Evolutionary conservation across 2,888 invertebrate species (phyloP).

Genomic region (Torymus tubicola): DNA sequence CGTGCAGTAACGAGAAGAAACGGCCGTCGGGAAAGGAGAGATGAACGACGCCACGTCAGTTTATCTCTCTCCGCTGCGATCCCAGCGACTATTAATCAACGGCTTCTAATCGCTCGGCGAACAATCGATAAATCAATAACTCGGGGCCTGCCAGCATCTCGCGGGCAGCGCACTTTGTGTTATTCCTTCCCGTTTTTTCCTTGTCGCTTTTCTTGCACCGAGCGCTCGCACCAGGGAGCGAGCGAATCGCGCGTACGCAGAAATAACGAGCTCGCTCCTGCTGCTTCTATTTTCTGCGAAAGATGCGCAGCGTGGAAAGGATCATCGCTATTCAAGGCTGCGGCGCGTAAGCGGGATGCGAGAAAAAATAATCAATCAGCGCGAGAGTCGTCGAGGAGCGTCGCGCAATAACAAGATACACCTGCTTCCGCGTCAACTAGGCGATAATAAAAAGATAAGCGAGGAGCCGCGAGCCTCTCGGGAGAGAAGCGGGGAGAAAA

Average conservation of each 20-base stretch:
- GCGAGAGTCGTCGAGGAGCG: slow-evolving; percentile 6
- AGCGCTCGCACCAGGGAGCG: too few relatives aligned
- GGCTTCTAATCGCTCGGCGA: slow-evolving; percentile 67
- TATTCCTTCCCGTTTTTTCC: background rate
- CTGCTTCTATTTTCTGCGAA: slow-evolving; percentile 10
- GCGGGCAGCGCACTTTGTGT: background rate
- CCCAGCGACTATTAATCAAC: slow-evolving; percentile 70
- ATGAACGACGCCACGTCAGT: slow-evolving; percentile 61
- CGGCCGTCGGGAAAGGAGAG: slow-evolving; percentile 50
- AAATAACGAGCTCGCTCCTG: background rate
- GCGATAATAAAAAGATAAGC: slow-evolving; percentile 24
- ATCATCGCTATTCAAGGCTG: slow-evolving; percentile 12
- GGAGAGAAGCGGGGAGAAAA: background rate
- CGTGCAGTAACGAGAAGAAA: slow-evolving; percentile 58
- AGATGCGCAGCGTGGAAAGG: background rate
- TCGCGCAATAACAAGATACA: slow-evolving; percentile 29
- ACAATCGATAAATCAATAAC: slow-evolving; percentile 72
- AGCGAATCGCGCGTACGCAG: too few relatives aligned
- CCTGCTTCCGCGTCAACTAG: slow-evolving; percentile 36
- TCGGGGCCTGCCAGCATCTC: slow-evolving; percentile 57
- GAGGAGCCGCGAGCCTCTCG: background rate
- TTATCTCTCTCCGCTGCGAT: slow-evolving; percentile 47
- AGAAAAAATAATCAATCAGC: slow-evolving; percentile 13
- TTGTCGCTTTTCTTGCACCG: background rate
- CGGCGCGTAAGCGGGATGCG: background rate